These are phyloP conservation scores for Dendrolimus houi DNA, from an alignment of 2,888 invertebrate species.

Conservation along the genomic window DNA sequence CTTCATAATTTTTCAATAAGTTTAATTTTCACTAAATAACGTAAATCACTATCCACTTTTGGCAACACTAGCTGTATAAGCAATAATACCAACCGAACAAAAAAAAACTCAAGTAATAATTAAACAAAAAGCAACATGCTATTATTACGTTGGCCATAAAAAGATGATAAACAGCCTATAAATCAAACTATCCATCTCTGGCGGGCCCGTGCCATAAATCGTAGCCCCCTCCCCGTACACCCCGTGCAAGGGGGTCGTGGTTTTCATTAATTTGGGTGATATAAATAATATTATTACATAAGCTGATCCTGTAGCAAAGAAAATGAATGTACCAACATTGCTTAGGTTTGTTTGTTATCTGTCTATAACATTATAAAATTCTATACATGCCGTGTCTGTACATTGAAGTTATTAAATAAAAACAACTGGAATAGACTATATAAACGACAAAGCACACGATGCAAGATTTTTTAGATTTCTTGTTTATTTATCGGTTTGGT, in stretches of 20 bases:
- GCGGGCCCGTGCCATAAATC: background rate
- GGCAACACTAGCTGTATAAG: background rate
- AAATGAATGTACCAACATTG: background rate
- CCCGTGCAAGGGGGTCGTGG: background rate
- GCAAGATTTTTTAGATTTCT: too few species aligned
- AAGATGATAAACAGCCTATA: constrained; percentile 12
- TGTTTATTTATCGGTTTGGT: too few species aligned
- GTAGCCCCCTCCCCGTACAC: background rate
- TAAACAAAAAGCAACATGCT: constrained; percentile 1
- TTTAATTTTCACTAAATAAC: too few species aligned
- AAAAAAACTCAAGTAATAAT: background rate
- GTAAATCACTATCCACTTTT: background rate
- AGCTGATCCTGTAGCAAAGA: background rate
- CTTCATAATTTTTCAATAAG: too few species aligned
- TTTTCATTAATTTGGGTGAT: constrained; percentile 3
- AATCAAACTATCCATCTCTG: constrained; percentile 11
- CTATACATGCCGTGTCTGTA: too few species aligned
- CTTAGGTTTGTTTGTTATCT: too few species aligned
- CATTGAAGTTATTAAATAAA: too few species aligned
- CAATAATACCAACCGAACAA: background rate
- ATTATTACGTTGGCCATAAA: constrained; percentile 10
- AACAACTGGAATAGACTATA: too few species aligned
- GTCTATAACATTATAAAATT: too few species aligned
- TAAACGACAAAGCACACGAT: too few species aligned
- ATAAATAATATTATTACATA: background rate